Base-by-base conservation (phyloP, 2,113 vertebrate species). In the Mirounga angustirostris region DNA sequence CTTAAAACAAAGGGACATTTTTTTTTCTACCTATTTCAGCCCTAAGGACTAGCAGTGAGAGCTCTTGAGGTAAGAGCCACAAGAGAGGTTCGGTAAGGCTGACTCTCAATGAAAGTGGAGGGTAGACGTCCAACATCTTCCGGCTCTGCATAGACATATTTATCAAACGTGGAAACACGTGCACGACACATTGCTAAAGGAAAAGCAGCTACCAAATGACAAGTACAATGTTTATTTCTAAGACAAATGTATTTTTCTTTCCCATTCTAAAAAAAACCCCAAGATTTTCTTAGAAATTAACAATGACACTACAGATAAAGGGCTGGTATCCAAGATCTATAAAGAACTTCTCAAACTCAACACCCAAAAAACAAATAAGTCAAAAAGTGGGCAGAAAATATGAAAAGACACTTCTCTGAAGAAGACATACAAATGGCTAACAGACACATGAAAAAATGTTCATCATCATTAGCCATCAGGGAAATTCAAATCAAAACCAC, bases 171-270 rank as follows among this genome's bases (percentile, higher is more conserved):
- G 24, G 43, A 52, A 65, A 91, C 69, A 54, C 43, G 43, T 76
- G 88, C n/a, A 26, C 7, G 54, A 10, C 56, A 22, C 50, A 26
- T 19, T 79, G 33, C 18, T 74, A 74, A 73, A 56, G 71, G 67
- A 78, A 87, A 63, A 81, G 19, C 18, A 24, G 9, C 26, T 4
- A 10, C 28, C 2, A 58, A 52, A 87, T 43, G n/a, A 19, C 63
- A 79, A 3, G 7, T 40, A 33, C 52, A 22, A 15, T 33, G 26
- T 81, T 91, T 88, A 36, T 65, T 59, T 91, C 78, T 65, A 40
- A 52, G 40, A 26, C 52, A 82, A 89, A 73, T 5, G 4, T 54
- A 65, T 58, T 83, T 86, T 97, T 89, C 92, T 74, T 91, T 89
- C 28, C 12, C 36, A 86, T 91, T 74, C 52, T 93, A 52, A 88